Percentiles rank a stretch among this genome's conserved stretches.
Evolutionary conservation across 2,797 vertebrate genomes (phyloP).

Genomic region (Acanthornis magna): DNA sequence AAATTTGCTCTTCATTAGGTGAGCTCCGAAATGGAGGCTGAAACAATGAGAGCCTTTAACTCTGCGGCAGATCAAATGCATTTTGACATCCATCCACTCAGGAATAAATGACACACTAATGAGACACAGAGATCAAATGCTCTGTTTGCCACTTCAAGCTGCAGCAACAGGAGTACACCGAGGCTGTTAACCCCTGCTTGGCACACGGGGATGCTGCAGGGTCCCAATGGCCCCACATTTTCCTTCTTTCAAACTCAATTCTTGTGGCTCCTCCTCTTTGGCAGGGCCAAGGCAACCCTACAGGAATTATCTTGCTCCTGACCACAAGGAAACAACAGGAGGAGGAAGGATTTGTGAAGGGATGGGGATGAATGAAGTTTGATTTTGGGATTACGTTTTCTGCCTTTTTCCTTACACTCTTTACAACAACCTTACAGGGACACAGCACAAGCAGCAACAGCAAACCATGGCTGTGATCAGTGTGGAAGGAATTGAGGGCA

Average conservation of each 20-base stretch:
- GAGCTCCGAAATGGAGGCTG: background rate
- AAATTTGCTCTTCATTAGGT: slow-evolving; percentile 31
- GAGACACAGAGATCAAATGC: slow-evolving; percentile 9
- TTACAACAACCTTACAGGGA: background rate
- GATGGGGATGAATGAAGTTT: background rate
- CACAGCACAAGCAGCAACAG: background rate
- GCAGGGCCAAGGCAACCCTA: background rate
- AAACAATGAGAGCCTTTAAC: slow-evolving; percentile 3
- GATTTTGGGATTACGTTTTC: background rate
- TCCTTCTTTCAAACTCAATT: background rate
- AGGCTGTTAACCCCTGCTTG: background rate
- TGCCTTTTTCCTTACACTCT: background rate
- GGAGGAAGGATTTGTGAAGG: background rate
- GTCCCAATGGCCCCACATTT: background rate
- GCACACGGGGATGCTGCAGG: background rate
- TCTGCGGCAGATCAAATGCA: slow-evolving; percentile 12
- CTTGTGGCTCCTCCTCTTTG: background rate
- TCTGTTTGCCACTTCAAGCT: background rate
- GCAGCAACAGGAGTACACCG: background rate
- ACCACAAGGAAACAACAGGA: background rate
- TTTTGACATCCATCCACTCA: background rate
- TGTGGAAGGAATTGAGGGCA: background rate
- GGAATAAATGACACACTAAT: slow-evolving; percentile 1
- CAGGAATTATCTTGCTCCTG: background rate
- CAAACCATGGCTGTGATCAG: background rate